Base-by-base conservation (phyloP, 2,113 vertebrate species). In the Arothron firmamentum region DNA sequence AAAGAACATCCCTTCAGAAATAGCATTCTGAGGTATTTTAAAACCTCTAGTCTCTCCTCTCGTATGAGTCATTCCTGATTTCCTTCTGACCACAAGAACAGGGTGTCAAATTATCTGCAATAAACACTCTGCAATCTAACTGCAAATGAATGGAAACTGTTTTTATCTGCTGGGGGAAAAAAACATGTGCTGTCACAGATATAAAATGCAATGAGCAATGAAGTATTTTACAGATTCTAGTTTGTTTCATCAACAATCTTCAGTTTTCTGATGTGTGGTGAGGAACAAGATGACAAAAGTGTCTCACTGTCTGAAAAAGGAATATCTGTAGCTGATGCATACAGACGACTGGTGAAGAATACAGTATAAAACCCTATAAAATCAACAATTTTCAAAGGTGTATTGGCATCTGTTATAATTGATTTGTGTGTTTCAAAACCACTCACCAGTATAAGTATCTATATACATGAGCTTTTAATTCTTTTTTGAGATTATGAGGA, bases 21-120 rank as follows among this genome's bases (percentile, higher is more conserved):
- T 69, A 77, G 83, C 77, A 79, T 75, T 82, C 64, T 84, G 81
- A 86, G 86, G 86, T 88, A 85, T 80, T 75, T 77, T 14, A 70
- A 62, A 63, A 62, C 65, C 17, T 10, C 54, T 10, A 60, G 54
- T 68, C 54, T 62, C 51, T 47, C 28, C 57, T 14, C 25, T 75
- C 15, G 18, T 5, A 0, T 47, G 49, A 28, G 5, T 47, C 41
- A 42, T 56, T 34, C 6, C 4, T 19, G 14, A 6, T 28, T 21
- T 61, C 50, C 34, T 20, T 61, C 60, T 52, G 56, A 18, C 76
- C 52, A 49, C 59, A 34, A 60, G 62, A 75, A 79, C 78, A 79
- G n/a, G n/a, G 4, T 49, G 76, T 85, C 69, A 56, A 59, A 54
- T 52, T 15, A 62, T 50, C 55, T 77, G 72, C 67, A 77, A 83